Evolutionary conservation across 2,113 vertebrate species (phyloP).

Genomic region (Sula dactylatra): DNA sequence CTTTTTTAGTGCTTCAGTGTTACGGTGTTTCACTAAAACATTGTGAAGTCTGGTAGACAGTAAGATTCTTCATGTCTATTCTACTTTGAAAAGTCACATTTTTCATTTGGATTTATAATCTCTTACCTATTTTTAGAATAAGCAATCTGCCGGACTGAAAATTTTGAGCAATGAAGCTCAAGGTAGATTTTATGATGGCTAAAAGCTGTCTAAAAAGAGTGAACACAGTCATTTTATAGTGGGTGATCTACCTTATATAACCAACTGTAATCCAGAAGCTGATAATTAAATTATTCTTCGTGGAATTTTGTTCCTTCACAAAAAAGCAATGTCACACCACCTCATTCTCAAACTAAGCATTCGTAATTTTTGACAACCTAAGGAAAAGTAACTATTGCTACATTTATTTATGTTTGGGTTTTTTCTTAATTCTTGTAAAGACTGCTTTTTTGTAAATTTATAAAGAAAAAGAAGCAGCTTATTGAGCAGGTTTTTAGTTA

Average conservation of each 20-base stretch:
- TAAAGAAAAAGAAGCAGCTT: not conserved
- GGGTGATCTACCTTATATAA: not conserved
- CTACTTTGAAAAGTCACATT: not conserved
- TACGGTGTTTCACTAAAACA: not conserved
- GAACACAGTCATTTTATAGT: not conserved
- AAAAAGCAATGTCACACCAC: not conserved
- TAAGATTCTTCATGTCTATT: not conserved
- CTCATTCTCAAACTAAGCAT: not conserved
- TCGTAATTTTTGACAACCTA: not conserved
- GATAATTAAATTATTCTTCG: not conserved
- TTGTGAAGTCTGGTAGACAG: not conserved
- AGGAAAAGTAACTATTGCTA: not conserved
- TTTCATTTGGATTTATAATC: not conserved
- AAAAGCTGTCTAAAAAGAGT: not conserved
- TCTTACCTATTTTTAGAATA: not conserved
- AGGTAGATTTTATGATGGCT: not conserved
- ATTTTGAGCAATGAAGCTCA: not conserved
- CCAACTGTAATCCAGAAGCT: not conserved
- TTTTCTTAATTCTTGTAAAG: not conserved
- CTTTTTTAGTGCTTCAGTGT: not conserved
- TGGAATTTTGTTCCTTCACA: not conserved
- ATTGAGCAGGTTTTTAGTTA: not conserved
- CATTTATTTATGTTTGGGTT: fast-evolving
- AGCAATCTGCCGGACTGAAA: not conserved
- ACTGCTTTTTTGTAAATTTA: not conserved